phyloP scores from a whole-genome alignment of 2,797 vertebrate genomes.

The Myripristis jacobus region DNA sequence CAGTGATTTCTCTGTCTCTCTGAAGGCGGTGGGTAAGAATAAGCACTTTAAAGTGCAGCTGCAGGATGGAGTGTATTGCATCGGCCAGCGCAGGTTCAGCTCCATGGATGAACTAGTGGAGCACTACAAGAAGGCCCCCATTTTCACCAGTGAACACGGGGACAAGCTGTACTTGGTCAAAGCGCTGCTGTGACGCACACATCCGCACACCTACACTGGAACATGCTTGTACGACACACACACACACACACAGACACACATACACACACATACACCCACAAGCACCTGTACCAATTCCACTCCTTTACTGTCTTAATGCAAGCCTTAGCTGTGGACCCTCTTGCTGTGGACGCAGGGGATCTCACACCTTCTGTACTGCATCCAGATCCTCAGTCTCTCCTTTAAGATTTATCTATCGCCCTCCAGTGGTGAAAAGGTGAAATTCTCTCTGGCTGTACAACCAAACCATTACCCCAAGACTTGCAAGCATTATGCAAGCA shows the following conservation, averaged over 20 bases:
- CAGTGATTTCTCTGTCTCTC: constrained; percentile 93
- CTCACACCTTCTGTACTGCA: not conserved
- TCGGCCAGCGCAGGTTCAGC: constrained; percentile 94
- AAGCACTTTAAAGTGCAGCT: constrained; percentile 96
- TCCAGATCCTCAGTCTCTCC: constrained; percentile 42
- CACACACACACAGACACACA: constrained; percentile 39
- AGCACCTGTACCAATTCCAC: constrained; percentile 54
- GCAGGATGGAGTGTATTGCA: constrained; percentile 93
- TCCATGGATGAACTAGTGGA: constrained; percentile 95
- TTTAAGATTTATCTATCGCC: constrained; percentile 18
- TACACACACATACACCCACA: constrained; percentile 15
- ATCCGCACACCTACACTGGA: constrained; percentile 49
- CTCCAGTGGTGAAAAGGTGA: constrained; percentile 30
- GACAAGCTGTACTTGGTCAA: constrained; percentile 95
- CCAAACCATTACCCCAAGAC: constrained; percentile 16
- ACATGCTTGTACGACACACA: constrained; percentile 17
- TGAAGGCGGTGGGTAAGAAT: constrained; percentile 95
- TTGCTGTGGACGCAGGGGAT: constrained; percentile 16
- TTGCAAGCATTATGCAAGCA: constrained; percentile 40
- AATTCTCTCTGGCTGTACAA: constrained; percentile 20
- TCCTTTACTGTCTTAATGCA: constrained; percentile 67
- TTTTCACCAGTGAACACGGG: constrained; percentile 95
- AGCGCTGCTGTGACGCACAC: constrained; percentile 75
- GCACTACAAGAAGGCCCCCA: constrained; percentile 96
- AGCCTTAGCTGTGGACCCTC: constrained; percentile 70